Percentiles rank a stretch among this genome's conserved stretches.
Evolutionary conservation across 2,113 vertebrate genomes (phyloP).

Genomic region (Romanogobio albipinnatus): DNA sequence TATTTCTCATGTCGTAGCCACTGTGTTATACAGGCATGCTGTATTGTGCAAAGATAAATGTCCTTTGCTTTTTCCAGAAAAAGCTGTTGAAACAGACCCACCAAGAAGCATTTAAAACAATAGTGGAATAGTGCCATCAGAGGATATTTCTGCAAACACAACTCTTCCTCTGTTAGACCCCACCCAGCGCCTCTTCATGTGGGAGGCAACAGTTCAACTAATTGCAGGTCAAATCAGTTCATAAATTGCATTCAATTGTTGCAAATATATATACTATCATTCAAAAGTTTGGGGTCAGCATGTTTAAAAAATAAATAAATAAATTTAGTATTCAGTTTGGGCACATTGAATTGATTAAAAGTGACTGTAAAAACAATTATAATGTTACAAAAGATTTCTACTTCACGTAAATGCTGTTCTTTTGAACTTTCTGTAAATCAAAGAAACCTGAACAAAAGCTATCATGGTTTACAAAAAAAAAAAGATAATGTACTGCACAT

Average conservation of each 20-base stretch:
- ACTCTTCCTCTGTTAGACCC: conserved; percentile 29
- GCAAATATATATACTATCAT: neutral
- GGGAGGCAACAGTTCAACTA: neutral
- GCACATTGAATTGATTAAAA: neutral
- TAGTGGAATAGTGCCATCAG: conserved; percentile 32
- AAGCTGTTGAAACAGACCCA: conserved; percentile 33
- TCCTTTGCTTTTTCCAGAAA: conserved; percentile 29
- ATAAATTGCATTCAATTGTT: neutral
- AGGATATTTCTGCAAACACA: conserved; percentile 36
- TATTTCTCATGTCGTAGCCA: conserved; percentile 21
- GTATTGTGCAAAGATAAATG: conserved; percentile 39
- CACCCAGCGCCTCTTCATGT: conserved; percentile 11
- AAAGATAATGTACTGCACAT: neutral
- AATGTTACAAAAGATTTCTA: neutral
- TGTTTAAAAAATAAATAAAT: neutral
- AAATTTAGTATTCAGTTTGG: neutral
- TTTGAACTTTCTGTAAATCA: neutral
- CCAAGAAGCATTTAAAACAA: conserved; percentile 44
- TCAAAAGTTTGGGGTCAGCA: neutral
- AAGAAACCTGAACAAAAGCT: neutral
- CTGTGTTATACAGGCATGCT: conserved; percentile 21
- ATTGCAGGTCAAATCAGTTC: conserved; percentile 5
- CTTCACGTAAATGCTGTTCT: neutral
- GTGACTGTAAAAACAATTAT: neutral
- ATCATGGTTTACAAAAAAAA: neutral